Conservation (phyloP, 2,113 vertebrate genomes). For the Nerophis ophidion region DNA sequence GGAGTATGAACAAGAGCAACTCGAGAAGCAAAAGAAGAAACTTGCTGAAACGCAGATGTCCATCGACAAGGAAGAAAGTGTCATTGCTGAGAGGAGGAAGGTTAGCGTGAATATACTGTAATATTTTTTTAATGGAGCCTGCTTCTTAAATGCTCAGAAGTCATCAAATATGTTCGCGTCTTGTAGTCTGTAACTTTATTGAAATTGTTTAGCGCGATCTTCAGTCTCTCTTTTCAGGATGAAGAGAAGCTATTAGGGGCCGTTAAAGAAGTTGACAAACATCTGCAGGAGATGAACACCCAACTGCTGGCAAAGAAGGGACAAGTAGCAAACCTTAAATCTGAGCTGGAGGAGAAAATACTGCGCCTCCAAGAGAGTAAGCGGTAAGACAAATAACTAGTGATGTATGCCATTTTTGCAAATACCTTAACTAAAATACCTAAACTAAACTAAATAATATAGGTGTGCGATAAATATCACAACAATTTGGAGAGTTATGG, state of each 20-base stretch:
- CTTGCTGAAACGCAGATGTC: conserved; percentile 60
- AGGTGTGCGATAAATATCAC: too few species aligned
- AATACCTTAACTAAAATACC: too few species aligned
- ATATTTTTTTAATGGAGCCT: too few species aligned
- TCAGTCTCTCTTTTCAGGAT: conserved; percentile 57
- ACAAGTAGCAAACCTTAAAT: conserved; percentile 65
- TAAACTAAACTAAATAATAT: too few species aligned
- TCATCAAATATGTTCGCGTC: too few species aligned
- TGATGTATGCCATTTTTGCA: neutral
- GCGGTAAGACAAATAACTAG: conserved; percentile 63
- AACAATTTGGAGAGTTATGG: too few species aligned
- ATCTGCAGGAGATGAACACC: conserved; percentile 70
- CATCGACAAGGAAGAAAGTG: conserved; percentile 66
- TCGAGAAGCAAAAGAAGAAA: conserved; percentile 70
- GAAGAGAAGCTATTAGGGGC: conserved; percentile 70
- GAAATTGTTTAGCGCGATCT: neutral
- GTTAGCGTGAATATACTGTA: conserved; percentile 30
- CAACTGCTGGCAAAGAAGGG: conserved; percentile 67
- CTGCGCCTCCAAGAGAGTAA: conserved; percentile 66
- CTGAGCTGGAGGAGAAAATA: conserved; percentile 74
- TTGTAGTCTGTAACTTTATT: neutral
- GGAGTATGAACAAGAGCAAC: conserved; percentile 77
- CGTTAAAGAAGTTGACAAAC: conserved; percentile 69
- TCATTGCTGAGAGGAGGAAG: conserved; percentile 65
- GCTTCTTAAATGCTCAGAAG: too few species aligned